phyloP scores from a whole-genome alignment of 2,113 vertebrate genomes.

The human region DNA sequence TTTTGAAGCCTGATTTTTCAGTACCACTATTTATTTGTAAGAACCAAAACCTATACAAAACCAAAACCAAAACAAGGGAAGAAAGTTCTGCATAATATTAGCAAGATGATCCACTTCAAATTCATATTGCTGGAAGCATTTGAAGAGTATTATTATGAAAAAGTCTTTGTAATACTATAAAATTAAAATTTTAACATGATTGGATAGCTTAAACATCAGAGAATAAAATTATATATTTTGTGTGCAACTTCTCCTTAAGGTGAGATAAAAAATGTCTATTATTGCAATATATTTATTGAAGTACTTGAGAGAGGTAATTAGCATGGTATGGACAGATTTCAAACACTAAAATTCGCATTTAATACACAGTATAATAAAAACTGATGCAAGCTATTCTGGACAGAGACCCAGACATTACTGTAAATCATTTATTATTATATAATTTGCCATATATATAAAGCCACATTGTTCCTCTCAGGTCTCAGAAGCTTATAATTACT shows the following conservation, averaged over 20 bases:
- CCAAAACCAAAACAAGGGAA: background rate
- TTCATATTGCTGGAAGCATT: background rate
- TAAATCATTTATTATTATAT: background rate
- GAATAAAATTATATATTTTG: background rate
- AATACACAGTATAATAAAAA: background rate
- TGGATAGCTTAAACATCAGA: background rate
- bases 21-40: background rate
- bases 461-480: background rate
- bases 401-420: background rate
- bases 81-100: background rate
- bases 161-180: background rate
- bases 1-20: background rate
- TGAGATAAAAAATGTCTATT: background rate
- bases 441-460: background rate
- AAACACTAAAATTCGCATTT: background rate
- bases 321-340: background rate
- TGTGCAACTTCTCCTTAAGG: background rate
- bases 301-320: background rate
- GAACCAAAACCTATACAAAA: background rate
- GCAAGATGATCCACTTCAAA: background rate
- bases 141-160: background rate
- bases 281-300: background rate
- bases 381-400: background rate
- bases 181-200: slow-evolving; percentile 16
- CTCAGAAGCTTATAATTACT: background rate